phyloP scores from a whole-genome alignment of 2,888 invertebrate species.

The Blera fallax region DNA sequence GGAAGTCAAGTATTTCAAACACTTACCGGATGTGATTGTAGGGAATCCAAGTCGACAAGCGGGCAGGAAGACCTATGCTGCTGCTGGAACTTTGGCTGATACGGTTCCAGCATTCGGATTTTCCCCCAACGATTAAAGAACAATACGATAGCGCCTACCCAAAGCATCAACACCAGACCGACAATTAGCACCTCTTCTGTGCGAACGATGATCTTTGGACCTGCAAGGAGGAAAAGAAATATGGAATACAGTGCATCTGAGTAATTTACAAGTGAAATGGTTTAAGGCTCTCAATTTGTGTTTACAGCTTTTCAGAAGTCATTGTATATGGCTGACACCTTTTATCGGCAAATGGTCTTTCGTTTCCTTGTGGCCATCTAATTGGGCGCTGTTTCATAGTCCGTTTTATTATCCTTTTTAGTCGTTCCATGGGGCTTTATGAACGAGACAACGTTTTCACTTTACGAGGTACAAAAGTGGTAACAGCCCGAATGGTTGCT shows the following conservation, averaged over 20 bases:
- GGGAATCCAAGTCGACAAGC: conserved; percentile 83
- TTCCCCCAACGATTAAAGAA: conserved; percentile 98
- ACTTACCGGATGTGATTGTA: conserved; percentile 79
- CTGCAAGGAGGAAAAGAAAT: conserved; percentile 75
- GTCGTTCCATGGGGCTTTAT: conserved; percentile 25
- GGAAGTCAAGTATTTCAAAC: not conserved
- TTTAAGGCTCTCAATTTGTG: conserved; percentile 33
- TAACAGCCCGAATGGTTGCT: conserved; percentile 21
- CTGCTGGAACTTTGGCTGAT: conserved; percentile 94
- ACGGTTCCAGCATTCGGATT: conserved; percentile 95
- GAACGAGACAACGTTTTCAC: not conserved
- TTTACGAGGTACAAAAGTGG: conserved; percentile 28
- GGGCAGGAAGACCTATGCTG: conserved; percentile 91
- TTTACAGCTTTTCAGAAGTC: not conserved
- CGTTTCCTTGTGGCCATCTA: not conserved
- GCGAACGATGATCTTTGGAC: conserved; percentile 88
- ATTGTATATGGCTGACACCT: conserved; percentile 8
- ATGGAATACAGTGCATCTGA: conserved; percentile 36
- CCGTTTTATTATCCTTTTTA: conserved; percentile 22
- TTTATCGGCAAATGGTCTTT: not conserved
- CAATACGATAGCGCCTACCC: conserved; percentile 94
- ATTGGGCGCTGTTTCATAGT: conserved; percentile 15
- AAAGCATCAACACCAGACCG: conserved; percentile 90
- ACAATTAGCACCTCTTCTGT: conserved; percentile 94
- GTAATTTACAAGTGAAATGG: conserved; percentile 43